phyloP scores from a whole-genome alignment of 2,113 vertebrate genomes.

The Sylvietta virens region DNA sequence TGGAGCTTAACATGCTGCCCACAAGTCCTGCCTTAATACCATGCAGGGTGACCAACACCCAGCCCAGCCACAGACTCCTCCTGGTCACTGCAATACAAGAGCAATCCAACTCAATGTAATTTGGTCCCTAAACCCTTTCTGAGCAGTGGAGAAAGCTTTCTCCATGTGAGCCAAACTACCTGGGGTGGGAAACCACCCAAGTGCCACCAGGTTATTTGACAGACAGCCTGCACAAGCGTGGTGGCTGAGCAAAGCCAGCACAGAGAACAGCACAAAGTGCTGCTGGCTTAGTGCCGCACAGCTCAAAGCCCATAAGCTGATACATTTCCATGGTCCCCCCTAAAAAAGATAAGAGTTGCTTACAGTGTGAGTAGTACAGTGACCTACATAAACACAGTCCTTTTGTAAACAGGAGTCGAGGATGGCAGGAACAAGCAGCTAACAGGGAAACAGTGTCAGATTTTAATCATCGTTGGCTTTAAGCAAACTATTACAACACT shows the following conservation, averaged over 20 bases:
- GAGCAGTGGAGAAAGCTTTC: not conserved
- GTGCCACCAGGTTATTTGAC: not conserved
- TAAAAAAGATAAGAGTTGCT: not conserved
- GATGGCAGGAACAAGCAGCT: not conserved
- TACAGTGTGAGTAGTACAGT: not conserved
- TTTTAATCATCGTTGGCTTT: not conserved
- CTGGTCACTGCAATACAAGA: not conserved
- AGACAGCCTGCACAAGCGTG: not conserved
- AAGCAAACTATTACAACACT: not conserved
- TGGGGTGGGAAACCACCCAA: accelerated
- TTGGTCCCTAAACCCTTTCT: not conserved
- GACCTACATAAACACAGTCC: conserved; percentile 11
- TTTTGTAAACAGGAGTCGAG: not conserved
- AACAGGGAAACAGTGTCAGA: not conserved
- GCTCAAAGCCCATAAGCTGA: not conserved
- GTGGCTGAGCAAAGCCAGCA: not conserved
- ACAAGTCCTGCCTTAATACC: not conserved
- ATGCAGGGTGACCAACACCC: not conserved
- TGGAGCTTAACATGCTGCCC: not conserved
- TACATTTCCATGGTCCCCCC: not conserved
- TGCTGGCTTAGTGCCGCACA: not conserved
- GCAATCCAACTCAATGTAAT: not conserved
- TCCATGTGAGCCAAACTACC: not conserved
- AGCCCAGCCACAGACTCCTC: not conserved
- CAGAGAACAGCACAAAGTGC: not conserved